Percentiles rank a stretch among this genome's conserved stretches.
phyloP scores from a whole-genome alignment of 2,888 invertebrate genomes.

The Cantharis nigra region DNA sequence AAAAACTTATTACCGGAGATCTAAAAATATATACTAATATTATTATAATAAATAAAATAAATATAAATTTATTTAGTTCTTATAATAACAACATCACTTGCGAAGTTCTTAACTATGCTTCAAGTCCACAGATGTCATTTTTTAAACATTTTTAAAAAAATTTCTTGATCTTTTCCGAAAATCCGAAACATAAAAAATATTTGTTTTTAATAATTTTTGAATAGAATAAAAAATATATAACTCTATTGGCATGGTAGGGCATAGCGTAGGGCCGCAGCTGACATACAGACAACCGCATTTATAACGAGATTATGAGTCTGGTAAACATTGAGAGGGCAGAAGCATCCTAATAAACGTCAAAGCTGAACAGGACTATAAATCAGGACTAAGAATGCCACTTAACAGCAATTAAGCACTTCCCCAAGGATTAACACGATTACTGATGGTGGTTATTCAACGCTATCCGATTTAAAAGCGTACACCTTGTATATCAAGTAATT shows the following conservation, averaged over 20 bases:
- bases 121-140: too few species aligned
- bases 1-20: too few species aligned
- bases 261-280: conserved; percentile 30
- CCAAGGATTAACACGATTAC: conserved; percentile 45
- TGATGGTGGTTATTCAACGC: conserved; percentile 29
- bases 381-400: conserved; percentile 42
- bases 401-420: conserved; percentile 45
- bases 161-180: too few species aligned
- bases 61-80: too few species aligned
- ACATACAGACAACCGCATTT: conserved; percentile 36
- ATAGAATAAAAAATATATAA: background rate
- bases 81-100: too few species aligned
- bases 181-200: too few species aligned
- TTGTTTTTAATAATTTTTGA: too few species aligned
- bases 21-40: too few species aligned
- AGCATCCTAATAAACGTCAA: conserved; percentile 45
- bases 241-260: conserved; percentile 1
- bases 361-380: conserved; percentile 36
- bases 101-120: too few species aligned
- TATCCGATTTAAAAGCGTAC: background rate
- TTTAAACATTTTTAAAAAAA: too few species aligned
- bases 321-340: conserved; percentile 40
- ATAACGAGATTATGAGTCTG: conserved; percentile 41
- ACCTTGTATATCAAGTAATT: conserved; percentile 5
- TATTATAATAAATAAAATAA: too few species aligned